These are phyloP conservation scores for Leptonema lineaticorne DNA, from an alignment of 1,140 invertebrate genomes.

Conservation along the genomic window DNA sequence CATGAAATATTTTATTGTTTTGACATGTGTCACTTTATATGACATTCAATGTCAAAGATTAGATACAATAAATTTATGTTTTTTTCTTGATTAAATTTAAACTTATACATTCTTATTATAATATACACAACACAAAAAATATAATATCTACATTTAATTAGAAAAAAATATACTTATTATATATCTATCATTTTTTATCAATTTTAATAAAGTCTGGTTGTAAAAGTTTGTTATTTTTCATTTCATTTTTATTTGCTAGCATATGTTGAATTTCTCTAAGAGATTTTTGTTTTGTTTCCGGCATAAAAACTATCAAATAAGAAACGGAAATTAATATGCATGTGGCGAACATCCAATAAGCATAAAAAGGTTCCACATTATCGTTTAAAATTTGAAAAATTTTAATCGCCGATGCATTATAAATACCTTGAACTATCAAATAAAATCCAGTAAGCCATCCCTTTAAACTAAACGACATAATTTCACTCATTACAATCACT, in stretches of 20 bases:
- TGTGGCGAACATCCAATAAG: constrained; percentile 37
- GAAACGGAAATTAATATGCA: constrained; percentile 29
- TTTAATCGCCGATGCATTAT: constrained; percentile 35
- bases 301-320: constrained; percentile 33
- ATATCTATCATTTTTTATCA: no score
- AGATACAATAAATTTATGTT: no score
- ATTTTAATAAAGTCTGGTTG: no score
- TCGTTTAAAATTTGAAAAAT: constrained; percentile 36
- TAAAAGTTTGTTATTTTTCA: neutral
- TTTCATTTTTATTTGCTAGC: constrained; percentile 26
- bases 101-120: no score
- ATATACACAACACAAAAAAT: no score
- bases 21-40: no score
- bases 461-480: constrained; percentile 38
- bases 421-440: constrained; percentile 35
- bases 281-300: constrained; percentile 38
- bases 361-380: constrained; percentile 23
- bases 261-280: constrained; percentile 37
- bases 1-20: no score
- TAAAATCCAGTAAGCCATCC: constrained; percentile 40
- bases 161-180: no score
- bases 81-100: no score
- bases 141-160: no score
- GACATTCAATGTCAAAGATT: no score
- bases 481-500: constrained; percentile 36